Evolutionary conservation across 2,888 invertebrate species (phyloP).

Genomic region (Eupeodes latifasciatus): DNA sequence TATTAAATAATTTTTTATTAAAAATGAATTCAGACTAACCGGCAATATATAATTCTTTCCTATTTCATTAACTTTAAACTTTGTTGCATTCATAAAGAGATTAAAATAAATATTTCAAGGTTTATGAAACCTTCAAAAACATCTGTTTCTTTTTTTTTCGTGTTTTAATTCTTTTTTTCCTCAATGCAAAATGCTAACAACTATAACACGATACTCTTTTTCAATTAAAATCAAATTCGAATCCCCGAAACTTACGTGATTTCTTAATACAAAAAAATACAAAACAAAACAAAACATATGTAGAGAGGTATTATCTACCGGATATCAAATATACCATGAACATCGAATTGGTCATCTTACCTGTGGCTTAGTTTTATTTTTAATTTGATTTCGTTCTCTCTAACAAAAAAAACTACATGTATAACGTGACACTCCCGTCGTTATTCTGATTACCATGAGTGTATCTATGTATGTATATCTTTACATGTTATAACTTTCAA

Average conservation of each 20-base stretch:
- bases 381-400: not conserved
- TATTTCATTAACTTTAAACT: not conserved
- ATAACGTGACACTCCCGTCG: constrained; percentile 48
- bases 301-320: constrained; percentile 35
- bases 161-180: not conserved
- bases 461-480: not conserved
- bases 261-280: not conserved
- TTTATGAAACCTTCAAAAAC: not conserved
- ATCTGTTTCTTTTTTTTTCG: not conserved
- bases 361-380: not conserved
- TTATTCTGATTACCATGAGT: constrained; percentile 37
- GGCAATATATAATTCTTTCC: too few species aligned
- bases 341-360: constrained; percentile 37
- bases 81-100: not conserved
- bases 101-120: not conserved
- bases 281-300: not conserved
- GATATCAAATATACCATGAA: constrained; percentile 50
- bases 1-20: too few species aligned
- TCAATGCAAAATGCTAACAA: not conserved
- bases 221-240: not conserved
- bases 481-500: constrained; percentile 53
- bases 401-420: not conserved
- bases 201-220: not conserved
- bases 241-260: not conserved
- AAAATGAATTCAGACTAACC: too few species aligned